Conservation (phyloP, 2,888 invertebrate species). For the Cistogaster globosa region DNA sequence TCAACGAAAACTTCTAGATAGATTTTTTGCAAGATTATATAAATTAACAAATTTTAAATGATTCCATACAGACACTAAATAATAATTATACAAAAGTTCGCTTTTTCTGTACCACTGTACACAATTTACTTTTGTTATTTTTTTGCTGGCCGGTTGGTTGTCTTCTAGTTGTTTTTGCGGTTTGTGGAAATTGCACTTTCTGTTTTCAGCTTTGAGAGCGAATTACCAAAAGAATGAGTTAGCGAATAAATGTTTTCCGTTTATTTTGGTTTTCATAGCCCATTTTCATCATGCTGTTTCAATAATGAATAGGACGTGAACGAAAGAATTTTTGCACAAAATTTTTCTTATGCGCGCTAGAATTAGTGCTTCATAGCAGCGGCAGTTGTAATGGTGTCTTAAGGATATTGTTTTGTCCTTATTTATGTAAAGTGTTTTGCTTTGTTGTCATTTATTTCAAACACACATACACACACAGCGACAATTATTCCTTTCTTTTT, state of each 20-base stretch:
- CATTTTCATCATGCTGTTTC: slow-evolving; percentile 57
- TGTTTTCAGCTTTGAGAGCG: slow-evolving; percentile 21
- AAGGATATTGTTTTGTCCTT: slow-evolving; percentile 72
- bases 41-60: no score
- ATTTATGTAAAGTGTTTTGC: slow-evolving; percentile 74
- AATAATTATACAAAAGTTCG: no score
- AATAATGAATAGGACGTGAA: slow-evolving; percentile 27
- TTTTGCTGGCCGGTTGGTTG: slow-evolving; percentile 53
- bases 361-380: not conserved
- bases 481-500: slow-evolving; percentile 7
- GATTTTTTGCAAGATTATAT: no score
- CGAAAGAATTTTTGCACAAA: slow-evolving; percentile 2
- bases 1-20: no score
- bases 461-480: slow-evolving; percentile 9
- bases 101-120: slow-evolving; percentile 24
- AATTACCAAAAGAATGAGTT: not conserved
- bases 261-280: slow-evolving; percentile 24
- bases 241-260: slow-evolving; percentile 31
- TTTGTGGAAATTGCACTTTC: slow-evolving; percentile 65
- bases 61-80: no score
- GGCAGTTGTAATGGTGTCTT: slow-evolving; percentile 49
- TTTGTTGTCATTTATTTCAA: slow-evolving; percentile 57
- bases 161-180: slow-evolving; percentile 61
- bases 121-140: slow-evolving; percentile 44
- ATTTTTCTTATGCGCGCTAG: slow-evolving; percentile 21